Conservation (phyloP, 1,140 invertebrate species). For the Ceratina calcarata region DNA sequence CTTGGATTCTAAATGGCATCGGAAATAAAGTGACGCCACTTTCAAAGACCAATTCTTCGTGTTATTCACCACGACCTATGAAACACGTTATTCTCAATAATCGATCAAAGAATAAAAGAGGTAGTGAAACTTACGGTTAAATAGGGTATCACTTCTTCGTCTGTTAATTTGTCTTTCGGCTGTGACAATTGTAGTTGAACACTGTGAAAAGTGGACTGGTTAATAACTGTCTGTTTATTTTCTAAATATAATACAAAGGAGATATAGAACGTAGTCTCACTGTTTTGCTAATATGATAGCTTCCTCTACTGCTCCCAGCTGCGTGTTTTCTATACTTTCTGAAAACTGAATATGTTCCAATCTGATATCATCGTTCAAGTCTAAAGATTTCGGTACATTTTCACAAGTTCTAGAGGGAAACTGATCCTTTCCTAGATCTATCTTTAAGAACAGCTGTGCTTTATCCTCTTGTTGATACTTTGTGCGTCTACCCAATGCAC, state of each 20-base stretch:
- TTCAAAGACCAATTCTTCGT: constrained; percentile 86
- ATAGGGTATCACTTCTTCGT: constrained; percentile 91
- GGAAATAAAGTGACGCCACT: constrained; percentile 85
- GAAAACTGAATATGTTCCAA: constrained; percentile 89
- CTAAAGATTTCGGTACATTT: constrained; percentile 83
- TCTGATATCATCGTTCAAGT: constrained; percentile 91
- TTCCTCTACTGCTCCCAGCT: constrained; percentile 89
- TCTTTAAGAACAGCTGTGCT: constrained; percentile 89
- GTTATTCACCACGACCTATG: constrained; percentile 70
- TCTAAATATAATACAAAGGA: constrained; percentile 12
- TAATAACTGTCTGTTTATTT: constrained; percentile 32
- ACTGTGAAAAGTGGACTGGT: constrained; percentile 71
- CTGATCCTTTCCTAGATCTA: constrained; percentile 80
- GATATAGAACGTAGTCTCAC: constrained; percentile 78
- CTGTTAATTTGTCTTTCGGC: constrained; percentile 87
- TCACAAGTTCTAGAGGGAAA: constrained; percentile 69
- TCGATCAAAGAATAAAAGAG: neutral
- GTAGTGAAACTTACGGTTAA: constrained; percentile 82
- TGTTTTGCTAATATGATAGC: constrained; percentile 87
- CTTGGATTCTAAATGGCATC: constrained; percentile 88
- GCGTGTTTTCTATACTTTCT: constrained; percentile 81
- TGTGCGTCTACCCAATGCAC: constrained; percentile 91
- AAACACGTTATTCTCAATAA: constrained; percentile 24
- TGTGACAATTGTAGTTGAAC: constrained; percentile 86
- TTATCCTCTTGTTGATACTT: constrained; percentile 91